These are phyloP conservation scores for Rattus norvegicus DNA, from an alignment of 2,113 vertebrate species.

Conservation along the genomic window GRCr8 NC_086019.1:24925001-24925500, in stretches of 20 bases:
- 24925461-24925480: no score
- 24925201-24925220: slow-evolving; percentile 40
- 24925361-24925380: slow-evolving; percentile 36
- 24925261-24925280: background rate
- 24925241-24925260: slow-evolving; percentile 7
- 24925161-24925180: background rate
- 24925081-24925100: background rate
- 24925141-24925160: background rate
- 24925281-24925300: slow-evolving; percentile 18
- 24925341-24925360: background rate
- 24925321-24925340: background rate
- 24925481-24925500: no score
- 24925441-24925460: no score
- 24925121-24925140: background rate
- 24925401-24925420: background rate
- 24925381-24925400: slow-evolving; percentile 18
- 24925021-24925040: background rate
- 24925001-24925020: background rate
- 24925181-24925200: background rate
- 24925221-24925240: slow-evolving; percentile 38
- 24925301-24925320: background rate
- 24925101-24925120: background rate
- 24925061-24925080: background rate
- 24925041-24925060: background rate
- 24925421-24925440: slow-evolving; percentile 27